Base-by-base conservation (phyloP, 2,797 vertebrate genomes). In the Megalops cyprinoides region DNA sequence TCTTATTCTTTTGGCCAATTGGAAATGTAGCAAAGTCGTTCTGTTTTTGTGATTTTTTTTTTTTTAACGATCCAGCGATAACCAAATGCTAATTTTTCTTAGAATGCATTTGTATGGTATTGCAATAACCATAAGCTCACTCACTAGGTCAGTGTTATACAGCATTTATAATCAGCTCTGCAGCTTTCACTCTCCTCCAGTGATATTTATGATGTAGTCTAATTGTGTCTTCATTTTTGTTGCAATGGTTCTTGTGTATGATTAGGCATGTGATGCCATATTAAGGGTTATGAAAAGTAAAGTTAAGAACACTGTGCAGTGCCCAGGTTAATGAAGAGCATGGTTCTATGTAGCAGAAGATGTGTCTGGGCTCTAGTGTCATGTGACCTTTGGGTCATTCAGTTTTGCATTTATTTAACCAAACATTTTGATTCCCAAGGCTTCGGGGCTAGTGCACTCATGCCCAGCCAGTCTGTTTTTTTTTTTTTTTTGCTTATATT, bases 141-240 rank as follows among this genome's bases (percentile, higher is more conserved):
- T 80, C 87, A 87, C 86, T 91, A 86, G 89, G 87, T 84, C 86
- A 89, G 88, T 84, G 87, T 90, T 90, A 91, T 86, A 87, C 83
- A 90, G 90, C 89, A 87, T 94, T 93, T 93, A 90, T 92, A 92
- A 91, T 92, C 88, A 81, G 88, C 86, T 90, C 89, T 89, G 93
- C 93, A 93, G 93, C 92, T 94, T 93, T 93, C 89, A 91, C 91
- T 90, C 92, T 91, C 90, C 89, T 88, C 74, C 87, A 90, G 86
- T 89, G 87, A 90, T 91, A 89, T 91, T 93, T 90, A 91, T 91
- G 87, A 84, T 89, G 89, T 92, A 88, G 83, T 80, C 86, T 84
- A 73, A 85, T 81, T 82, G 88, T 91, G 86, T 87, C 88, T 82
- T 79, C 86, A 88, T 88, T 88, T 89, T 86, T 80, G 73, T 10